These are phyloP conservation scores for Pantherophis vulpinus DNA, from an alignment of 2,797 vertebrate genomes.

Conservation along the genomic window DNA sequence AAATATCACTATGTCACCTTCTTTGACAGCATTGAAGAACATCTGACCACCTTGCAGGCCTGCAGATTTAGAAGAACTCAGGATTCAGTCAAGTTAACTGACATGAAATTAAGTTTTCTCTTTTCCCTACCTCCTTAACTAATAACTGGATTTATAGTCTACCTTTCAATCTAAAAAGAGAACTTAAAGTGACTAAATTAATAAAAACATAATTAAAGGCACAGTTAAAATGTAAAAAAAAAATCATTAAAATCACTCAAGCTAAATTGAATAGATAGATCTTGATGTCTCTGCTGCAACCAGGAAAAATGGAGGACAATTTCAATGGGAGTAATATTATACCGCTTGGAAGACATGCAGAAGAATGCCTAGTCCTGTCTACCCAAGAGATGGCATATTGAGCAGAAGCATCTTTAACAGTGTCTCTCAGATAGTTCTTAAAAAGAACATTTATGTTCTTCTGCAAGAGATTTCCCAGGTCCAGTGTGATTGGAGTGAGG, in stretches of 20 bases:
- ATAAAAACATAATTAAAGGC: not conserved
- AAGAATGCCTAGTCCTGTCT: not conserved
- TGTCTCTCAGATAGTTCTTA: not conserved
- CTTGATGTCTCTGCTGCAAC: not conserved
- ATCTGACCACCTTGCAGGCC: conserved; percentile 89
- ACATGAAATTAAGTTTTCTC: too few species aligned
- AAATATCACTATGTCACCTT: conserved; percentile 91
- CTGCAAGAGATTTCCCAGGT: not conserved
- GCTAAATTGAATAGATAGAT: not conserved
- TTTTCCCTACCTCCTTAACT: not conserved
- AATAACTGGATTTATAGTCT: not conserved
- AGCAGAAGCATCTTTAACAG: not conserved
- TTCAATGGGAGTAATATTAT: not conserved
- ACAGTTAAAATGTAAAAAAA: not conserved
- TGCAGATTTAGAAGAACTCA: conserved; percentile 61
- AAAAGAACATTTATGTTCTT: not conserved
- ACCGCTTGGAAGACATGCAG: not conserved
- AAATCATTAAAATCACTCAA: not conserved
- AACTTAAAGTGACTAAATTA: not conserved
- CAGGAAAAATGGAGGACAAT: not conserved
- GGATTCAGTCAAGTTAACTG: conserved; percentile 14
- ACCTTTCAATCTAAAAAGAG: not conserved
- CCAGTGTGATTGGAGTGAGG: not conserved
- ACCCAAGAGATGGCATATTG: not conserved
- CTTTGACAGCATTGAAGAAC: conserved; percentile 94